Evolutionary conservation across 2,797 vertebrate genomes (phyloP).

Genomic region (Phrynocephalus vlangalii): DNA sequence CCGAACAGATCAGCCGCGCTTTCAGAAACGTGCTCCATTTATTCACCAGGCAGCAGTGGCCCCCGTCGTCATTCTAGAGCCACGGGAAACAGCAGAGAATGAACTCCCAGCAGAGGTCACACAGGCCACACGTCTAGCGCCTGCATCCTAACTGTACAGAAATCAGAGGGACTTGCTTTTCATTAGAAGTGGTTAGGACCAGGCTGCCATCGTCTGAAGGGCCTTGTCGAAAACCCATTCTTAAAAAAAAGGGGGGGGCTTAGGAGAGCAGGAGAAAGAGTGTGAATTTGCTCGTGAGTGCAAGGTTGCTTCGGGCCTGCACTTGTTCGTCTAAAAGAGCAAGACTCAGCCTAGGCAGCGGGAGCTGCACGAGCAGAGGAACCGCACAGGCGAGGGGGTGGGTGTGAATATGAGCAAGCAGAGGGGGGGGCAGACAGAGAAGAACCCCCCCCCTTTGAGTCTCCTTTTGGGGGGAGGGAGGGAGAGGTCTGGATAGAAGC

Average conservation of each 20-base stretch:
- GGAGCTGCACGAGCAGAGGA: neutral
- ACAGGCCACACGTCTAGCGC: neutral
- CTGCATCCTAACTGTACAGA: neutral
- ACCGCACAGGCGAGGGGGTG: too few species aligned
- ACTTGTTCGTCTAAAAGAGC: neutral
- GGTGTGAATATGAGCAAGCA: neutral
- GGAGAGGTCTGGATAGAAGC: too few species aligned
- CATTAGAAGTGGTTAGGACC: neutral
- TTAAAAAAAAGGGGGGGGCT: neutral
- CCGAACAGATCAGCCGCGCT: conserved; percentile 95
- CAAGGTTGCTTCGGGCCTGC: too few species aligned
- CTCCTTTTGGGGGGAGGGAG: too few species aligned
- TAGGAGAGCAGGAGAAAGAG: neutral
- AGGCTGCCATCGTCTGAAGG: neutral
- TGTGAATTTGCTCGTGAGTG: neutral
- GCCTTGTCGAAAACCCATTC: neutral
- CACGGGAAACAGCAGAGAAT: neutral
- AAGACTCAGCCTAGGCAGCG: neutral
- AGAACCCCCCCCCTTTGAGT: neutral
- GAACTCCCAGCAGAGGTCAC: neutral
- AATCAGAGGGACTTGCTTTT: neutral
- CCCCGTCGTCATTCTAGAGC: conserved; percentile 93
- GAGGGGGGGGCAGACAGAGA: neutral
- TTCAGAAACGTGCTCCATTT: conserved; percentile 99
- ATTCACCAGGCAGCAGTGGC: conserved; percentile 98